These are phyloP conservation scores for Entomobrya proxima DNA, from an alignment of 2,888 invertebrate species.

Conservation along the genomic window DNA sequence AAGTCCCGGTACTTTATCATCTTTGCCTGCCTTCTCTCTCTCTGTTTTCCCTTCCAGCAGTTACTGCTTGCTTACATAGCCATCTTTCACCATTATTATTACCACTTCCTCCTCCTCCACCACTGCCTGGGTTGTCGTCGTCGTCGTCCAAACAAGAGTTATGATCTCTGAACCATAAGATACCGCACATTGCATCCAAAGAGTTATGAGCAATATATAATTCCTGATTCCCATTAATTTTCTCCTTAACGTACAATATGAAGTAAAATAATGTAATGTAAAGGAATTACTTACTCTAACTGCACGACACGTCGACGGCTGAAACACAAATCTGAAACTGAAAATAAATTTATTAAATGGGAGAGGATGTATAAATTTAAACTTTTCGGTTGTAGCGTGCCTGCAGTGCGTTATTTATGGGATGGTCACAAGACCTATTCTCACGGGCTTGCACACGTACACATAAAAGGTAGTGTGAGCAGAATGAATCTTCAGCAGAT, in stretches of 20 bases:
- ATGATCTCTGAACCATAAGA: slow-evolving; percentile 2
- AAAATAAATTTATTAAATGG: slow-evolving; percentile 27
- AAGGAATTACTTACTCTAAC: slow-evolving; percentile 32
- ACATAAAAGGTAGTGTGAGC: background rate
- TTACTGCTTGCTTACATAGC: background rate
- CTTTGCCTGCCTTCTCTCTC: slow-evolving; percentile 31
- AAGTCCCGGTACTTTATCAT: slow-evolving; percentile 57
- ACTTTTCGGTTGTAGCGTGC: background rate
- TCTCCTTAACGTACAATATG: slow-evolving; percentile 18
- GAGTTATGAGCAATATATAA: slow-evolving; percentile 32
- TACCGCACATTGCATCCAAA: background rate
- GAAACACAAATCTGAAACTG: slow-evolving; percentile 35
- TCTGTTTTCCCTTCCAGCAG: too few relatives aligned
- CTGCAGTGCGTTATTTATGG: background rate
- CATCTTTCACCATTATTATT: slow-evolving; percentile 4
- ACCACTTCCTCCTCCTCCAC: background rate
- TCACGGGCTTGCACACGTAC: background rate
- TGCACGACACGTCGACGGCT: slow-evolving; percentile 24
- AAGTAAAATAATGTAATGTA: slow-evolving; percentile 38
- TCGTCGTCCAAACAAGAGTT: slow-evolving; percentile 26
- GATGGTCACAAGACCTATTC: background rate
- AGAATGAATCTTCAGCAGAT: background rate
- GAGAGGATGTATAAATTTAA: slow-evolving; percentile 22
- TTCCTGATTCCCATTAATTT: slow-evolving; percentile 41
- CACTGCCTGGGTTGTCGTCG: background rate